Percentiles rank a stretch among this genome's conserved stretches.
phyloP scores from a whole-genome alignment of 92 coral and sea anemone genomes.

The Hydrozoanthus gracilis region DNA sequence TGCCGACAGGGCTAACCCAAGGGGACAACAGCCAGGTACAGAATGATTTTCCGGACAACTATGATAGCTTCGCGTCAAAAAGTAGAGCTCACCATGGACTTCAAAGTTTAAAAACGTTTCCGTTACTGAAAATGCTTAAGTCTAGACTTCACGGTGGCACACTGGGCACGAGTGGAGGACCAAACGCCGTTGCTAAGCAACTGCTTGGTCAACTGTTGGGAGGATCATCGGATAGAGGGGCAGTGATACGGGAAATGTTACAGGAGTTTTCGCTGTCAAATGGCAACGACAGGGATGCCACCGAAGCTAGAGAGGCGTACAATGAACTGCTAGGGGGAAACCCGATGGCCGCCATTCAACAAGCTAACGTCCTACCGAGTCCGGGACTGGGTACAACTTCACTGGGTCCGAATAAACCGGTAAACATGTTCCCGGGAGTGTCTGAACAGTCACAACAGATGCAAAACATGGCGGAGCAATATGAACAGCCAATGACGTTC shows the following conservation, averaged over 20 bases:
- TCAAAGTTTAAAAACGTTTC: constrained; percentile 69
- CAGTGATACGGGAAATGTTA: constrained; percentile 87
- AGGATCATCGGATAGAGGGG: constrained; percentile 71
- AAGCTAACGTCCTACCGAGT: constrained; percentile 23
- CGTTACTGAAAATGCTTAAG: constrained; percentile 68
- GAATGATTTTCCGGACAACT: constrained; percentile 60
- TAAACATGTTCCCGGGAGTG: constrained; percentile 15
- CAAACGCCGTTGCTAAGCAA: constrained; percentile 63
- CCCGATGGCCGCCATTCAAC: constrained; percentile 49
- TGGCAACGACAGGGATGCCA: constrained; percentile 68
- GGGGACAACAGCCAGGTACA: constrained; percentile 37
- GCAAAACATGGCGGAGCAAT: neutral
- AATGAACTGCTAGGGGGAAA: constrained; percentile 73
- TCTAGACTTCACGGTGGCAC: constrained; percentile 55
- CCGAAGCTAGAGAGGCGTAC: constrained; percentile 76
- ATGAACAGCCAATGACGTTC: constrained; percentile 5
- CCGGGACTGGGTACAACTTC: constrained; percentile 31
- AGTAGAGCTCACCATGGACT: constrained; percentile 21
- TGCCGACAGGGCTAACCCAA: constrained; percentile 19
- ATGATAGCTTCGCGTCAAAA: constrained; percentile 51
- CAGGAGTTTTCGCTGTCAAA: constrained; percentile 83
- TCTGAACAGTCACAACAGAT: neutral
- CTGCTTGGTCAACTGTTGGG: constrained; percentile 78
- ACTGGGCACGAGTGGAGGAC: constrained; percentile 45
- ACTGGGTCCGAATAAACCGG: constrained; percentile 10